Evolutionary conservation across 2,113 vertebrate species (phyloP), one percentile per base, ranked within the genome.

Genomic region (Anolis sagrei): DNA sequence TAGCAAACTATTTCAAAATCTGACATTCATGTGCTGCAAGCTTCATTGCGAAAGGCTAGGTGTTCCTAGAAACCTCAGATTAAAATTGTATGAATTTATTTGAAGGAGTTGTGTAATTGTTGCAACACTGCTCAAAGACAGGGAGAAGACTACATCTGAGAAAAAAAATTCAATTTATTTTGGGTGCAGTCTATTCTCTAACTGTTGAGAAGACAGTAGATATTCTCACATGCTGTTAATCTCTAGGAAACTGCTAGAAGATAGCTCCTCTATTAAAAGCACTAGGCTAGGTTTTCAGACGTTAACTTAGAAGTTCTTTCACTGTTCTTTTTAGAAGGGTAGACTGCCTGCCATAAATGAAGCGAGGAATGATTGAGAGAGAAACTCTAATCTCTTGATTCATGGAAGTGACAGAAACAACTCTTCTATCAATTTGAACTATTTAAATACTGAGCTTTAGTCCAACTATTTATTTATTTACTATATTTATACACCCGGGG

Each of bases 291-390:
- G 21, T 14, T n/a, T 54, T 5, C 32, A 54, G 29, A 80, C 14
- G 21, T 34, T 79, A 64, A 36, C 14, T 64, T 44, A 6, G n/a
- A 5, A 58, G 5, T 39, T 62, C 19, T 79, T 79, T 23, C 68
- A 36, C 1, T 36, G 36, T 34, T 54, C 13, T 82, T 6, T 29
- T 58, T n/a, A 6, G 29, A 5, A 72, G 19, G 18, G 9, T 29
- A n/a, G 16, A 64, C 10, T 58, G 18, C 1, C 44, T 34, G 32
- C 4, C 36, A 48, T 81, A 32, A 29, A 21, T 34, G 9, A 84
- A 82, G 29, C 48, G 62, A 81, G 32, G 75, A 87, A 84, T 10
- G 62, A 27, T 6, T 88, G 44, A 13, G 23, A 82, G 32, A 27
- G n/a, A 23, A 36, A 36, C 2, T 18, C 2, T 58, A 23, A 49